These are phyloP conservation scores for Merodon equestris DNA, from an alignment of 2,888 invertebrate species.

Conservation along the genomic window DNA sequence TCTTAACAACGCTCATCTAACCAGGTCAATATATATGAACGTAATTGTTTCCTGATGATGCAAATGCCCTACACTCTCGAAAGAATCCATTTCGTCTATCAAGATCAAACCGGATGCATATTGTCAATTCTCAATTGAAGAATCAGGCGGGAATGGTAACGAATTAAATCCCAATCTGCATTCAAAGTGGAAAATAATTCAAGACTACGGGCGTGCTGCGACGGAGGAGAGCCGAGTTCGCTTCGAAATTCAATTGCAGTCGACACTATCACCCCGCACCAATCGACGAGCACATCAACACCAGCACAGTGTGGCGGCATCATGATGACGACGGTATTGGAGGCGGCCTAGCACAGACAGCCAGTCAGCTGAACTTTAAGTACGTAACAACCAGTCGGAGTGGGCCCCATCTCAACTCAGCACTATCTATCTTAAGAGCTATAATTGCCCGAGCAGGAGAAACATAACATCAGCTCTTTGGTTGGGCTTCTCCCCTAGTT, in stretches of 20 bases:
- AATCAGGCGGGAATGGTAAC: conserved; percentile 32
- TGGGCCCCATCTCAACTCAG: conserved; percentile 52
- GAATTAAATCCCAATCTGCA: conserved; percentile 59
- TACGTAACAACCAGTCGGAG: conserved; percentile 39
- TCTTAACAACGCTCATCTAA: conserved; percentile 37
- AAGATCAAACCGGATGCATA: conserved; percentile 42
- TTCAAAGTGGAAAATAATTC: conserved; percentile 48
- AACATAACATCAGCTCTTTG: conserved; percentile 29
- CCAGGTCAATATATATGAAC: conserved; percentile 57
- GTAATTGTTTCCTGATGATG: conserved; percentile 40
- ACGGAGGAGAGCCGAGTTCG: conserved; percentile 21
- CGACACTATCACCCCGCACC: conserved; percentile 47
- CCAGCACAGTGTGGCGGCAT: conserved; percentile 1
- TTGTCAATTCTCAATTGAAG: not conserved
- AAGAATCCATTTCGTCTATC: conserved; percentile 31
- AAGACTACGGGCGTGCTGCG: conserved; percentile 1
- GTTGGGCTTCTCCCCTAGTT: conserved; percentile 7
- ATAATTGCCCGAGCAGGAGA: conserved; percentile 49
- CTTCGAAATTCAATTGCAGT: conserved; percentile 60
- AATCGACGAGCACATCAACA: conserved; percentile 52
- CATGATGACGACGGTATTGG: not conserved
- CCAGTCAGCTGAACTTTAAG: conserved; percentile 28
- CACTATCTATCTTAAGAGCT: conserved; percentile 57
- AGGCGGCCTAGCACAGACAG: conserved; percentile 12
- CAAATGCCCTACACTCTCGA: not conserved